Evolutionary conservation across 2,113 vertebrate genomes (phyloP), one percentile per base, ranked within the genome.

Genomic region (Laticauda colubrina): DNA sequence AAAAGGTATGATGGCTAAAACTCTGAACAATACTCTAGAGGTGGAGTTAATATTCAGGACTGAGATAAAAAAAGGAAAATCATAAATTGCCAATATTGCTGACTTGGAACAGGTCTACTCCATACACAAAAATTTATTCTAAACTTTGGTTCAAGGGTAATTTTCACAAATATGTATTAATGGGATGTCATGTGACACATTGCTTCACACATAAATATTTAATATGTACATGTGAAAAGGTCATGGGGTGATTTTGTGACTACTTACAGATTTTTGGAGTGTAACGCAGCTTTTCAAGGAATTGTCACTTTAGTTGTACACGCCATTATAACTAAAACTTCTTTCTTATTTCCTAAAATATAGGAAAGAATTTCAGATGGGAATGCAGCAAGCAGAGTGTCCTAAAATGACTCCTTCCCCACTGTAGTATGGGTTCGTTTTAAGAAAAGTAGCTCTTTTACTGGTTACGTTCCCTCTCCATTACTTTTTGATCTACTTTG

Each of bases 321-420:
- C 92, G 91, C 69, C 92, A 24, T 89, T 94, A 69, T 26, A 87
- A 90, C 92, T 93, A 87, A 93, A 56, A 90, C 54, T 45, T 86
- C 88, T 93, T 93, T 55, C 81, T 93, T 75, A 93, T 93, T 90
- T 93, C 88, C 88, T 93, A 89, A 61, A 45, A 55, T 8, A 24
- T 26, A 26, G 57, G 57, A 93, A 90, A 90, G 88, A 90, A 93
- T 93, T 93, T 89, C 92, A 93, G 56, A 87, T 87, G 92, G 7
- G 92, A 93, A 93, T 20, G n/a, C 89, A 90, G 81, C 56, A 93
- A 90, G 54, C 45, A 93, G 75, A 75, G 64, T 93, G 89, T 86
- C 88, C 88, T 90, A 64, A 90, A 93, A 90, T 93, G 89, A 93
- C 75, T 93, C 45, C 55, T 90, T 55, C 92, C 69, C n/a, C 92